Evolutionary conservation across 2,113 vertebrate genomes (phyloP).

Genomic region (Eubucco bourcierii): DNA sequence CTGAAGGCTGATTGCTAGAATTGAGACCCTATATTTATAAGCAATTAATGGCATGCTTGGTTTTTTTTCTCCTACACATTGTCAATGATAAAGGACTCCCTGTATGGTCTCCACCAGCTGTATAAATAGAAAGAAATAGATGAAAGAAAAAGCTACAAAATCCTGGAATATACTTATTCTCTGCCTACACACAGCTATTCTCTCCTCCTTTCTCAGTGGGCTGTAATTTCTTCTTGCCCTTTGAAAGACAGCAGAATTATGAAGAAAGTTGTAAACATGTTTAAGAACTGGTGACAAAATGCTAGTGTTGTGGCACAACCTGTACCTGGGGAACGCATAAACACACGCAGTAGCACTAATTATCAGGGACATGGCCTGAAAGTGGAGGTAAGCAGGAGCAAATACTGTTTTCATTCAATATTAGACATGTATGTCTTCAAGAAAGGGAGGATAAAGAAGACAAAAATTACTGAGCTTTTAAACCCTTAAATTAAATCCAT

Average conservation of each 20-base stretch:
- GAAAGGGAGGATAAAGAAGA: neutral
- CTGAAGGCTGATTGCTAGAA: constrained; percentile 23
- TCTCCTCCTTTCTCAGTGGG: constrained; percentile 6
- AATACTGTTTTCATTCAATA: neutral
- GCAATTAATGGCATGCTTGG: constrained; percentile 59
- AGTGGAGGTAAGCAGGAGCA: neutral
- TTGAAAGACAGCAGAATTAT: constrained; percentile 45
- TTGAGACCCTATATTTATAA: constrained; percentile 59
- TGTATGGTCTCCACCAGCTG: constrained; percentile 32
- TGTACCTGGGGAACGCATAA: neutral
- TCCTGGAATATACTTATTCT: constrained; percentile 25
- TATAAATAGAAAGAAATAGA: constrained; percentile 28
- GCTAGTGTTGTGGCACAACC: constrained; percentile 17
- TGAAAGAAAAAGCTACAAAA: constrained; percentile 38
- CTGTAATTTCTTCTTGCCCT: constrained; percentile 27
- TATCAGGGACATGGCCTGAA: neutral
- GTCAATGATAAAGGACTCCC: constrained; percentile 25
- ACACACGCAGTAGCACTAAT: neutral
- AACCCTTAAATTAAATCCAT: neutral
- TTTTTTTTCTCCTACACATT: constrained; percentile 18
- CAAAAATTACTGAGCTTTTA: neutral
- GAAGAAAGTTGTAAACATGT: constrained; percentile 46
- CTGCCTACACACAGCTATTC: constrained; percentile 41
- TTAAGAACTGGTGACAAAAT: constrained; percentile 30
- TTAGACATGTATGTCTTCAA: neutral